Conservation (phyloP, 2,888 invertebrate species). For the Pollenia angustigena region DNA sequence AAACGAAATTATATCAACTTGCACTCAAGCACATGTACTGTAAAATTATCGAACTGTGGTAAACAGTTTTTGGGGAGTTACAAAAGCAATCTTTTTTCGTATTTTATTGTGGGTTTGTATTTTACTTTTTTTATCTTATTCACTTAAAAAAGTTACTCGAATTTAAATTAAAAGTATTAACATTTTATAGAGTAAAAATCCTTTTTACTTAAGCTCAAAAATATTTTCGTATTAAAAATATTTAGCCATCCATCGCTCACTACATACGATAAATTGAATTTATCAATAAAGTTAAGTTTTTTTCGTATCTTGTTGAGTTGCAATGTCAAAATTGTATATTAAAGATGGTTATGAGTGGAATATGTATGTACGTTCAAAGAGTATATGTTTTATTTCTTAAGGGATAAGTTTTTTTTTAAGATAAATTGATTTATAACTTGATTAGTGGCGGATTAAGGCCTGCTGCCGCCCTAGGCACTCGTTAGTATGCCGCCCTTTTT, state of each 20-base stretch:
- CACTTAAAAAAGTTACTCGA: background rate
- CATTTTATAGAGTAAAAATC: no score
- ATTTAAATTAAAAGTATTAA: no score
- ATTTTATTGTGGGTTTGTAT: background rate
- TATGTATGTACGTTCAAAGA: no score
- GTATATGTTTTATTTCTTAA: no score
- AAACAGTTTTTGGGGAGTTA: background rate
- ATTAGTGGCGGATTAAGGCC: no score
- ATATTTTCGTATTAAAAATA: background rate
- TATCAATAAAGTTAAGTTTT: background rate
- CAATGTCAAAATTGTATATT: no score
- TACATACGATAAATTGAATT: constrained; percentile 25
- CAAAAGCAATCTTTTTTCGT: background rate
- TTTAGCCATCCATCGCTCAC: constrained; percentile 1
- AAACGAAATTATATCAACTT: constrained; percentile 6
- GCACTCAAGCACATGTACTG: background rate
- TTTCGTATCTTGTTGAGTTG: no score
- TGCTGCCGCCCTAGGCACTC: no score
- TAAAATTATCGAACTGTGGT: background rate
- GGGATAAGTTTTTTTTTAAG: no score
- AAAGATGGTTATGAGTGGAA: no score
- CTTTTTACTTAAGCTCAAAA: background rate
- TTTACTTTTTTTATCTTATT: background rate
- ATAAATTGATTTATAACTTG: no score
- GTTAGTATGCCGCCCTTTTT: no score